Base-by-base conservation (phyloP, 2,113 vertebrate genomes). In the Oncorhynchus kisutch region DNA sequence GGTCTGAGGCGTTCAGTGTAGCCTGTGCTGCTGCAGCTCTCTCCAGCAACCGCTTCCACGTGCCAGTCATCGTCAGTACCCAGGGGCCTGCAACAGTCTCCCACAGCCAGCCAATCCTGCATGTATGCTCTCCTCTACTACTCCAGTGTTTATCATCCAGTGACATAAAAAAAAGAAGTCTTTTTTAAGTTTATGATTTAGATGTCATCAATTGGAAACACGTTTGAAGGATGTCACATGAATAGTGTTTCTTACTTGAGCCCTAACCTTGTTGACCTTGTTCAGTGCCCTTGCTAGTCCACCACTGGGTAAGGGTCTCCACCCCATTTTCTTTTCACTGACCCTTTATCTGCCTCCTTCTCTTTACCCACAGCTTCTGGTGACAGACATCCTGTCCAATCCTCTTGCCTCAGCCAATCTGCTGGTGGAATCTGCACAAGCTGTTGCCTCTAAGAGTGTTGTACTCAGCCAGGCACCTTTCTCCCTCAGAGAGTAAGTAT, bases 1-100 rank as follows among this genome's bases (percentile, higher is more conserved):
- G 97, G 66, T 90, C 96, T 0, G 97, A 99, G 88, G 97, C 96
- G 11, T 99, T 97, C 90, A 97, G 96, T 0, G 91, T 99, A 45
- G 96, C 96, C 25, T 91, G 90, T 67, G 97, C 97, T 0, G 96
- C 96, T 0, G 93, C 94, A 0, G 91, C 95, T 0, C 88, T 99
- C 0, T 96, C 97, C 67, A 92, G 77, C 84, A 99, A 99, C 89
- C 96, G 89, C 75, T 98, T 95, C 89, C 98, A 99, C 1, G 66
- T 98, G 73, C 98, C 98, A 0, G 82, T 99, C 24, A 79, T 99
- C 0, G 84, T 98, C 66, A 93, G 91, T 11, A 85, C 96, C 0
- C 93, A 95, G 0, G 95, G 97, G 1, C 92, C 96, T 2, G 92
- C 96, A 9, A 94, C 97, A 0, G 94, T 97, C 62, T 96, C 96